Evolutionary conservation across 1,140 invertebrate genomes (phyloP), one percentile per base, ranked within the genome.

Genomic region (Zeugodacus cucurbitae): DNA sequence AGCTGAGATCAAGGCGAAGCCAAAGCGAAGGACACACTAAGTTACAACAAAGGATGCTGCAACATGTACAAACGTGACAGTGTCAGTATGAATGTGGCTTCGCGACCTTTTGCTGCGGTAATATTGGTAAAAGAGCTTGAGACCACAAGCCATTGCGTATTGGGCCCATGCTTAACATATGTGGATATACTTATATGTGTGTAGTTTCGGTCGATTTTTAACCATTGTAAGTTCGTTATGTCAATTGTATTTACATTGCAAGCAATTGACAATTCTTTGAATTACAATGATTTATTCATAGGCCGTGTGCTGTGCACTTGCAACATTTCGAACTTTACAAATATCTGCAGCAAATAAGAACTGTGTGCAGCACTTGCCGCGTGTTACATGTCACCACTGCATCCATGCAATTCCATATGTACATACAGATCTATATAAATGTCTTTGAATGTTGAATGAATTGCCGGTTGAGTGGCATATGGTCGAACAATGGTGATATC

Each of bases 271-370:
- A 74, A 74, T 74, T 41, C 37, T 22, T 26, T 70, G 48, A 57
- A 88, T 88, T 88, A 87, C 48, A 88, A 88, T 88, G 86, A 88
- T 88, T 87, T 88, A 88, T 82, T 87, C 48, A 41, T 22, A 58
- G 29, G n/a, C n/a, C n/a, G n/a, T n/a, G n/a, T n/a, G 10, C 41
- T 41, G 8, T 29, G 22, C 11, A n/a, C 20, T 74, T 74, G 70
- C 5, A 74, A 74, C 32, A n/a, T 34, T 34, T 6, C 34, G 37
- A n/a, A n/a, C 14, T 74, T 41, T 64, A 64, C 62, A 32, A 20
- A 67, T 64, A 48, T 48, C 11, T 48, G 2, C 2, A 14, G 3
- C 59, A n/a, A 62, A 20, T n/a, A n/a, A 62, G 26, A 67, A 14
- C 64, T 67, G 64, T 11, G 64, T 67, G 64, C 29, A 41, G 17